Conservation (phyloP, 2,888 invertebrate species). For the Acanthopleura granulata region DNA sequence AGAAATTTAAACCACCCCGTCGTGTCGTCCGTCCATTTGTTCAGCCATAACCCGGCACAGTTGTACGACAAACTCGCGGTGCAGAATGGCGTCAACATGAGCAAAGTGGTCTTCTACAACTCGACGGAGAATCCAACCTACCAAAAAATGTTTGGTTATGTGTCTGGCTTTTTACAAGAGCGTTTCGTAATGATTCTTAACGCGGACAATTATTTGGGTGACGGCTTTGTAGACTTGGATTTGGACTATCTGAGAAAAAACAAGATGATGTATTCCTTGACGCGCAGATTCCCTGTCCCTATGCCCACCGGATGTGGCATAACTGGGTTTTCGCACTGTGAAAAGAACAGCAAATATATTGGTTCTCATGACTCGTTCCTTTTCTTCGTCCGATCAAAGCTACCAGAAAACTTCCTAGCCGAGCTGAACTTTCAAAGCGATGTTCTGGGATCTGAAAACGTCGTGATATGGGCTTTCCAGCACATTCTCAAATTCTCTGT, state of each 20-base stretch:
- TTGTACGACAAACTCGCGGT: neutral
- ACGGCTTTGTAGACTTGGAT: neutral
- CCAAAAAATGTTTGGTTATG: neutral
- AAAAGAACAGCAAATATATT: neutral
- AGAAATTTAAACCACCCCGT: neutral
- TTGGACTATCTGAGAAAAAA: neutral
- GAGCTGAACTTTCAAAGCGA: neutral
- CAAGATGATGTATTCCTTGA: neutral
- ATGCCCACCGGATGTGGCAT: neutral
- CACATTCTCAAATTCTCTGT: neutral
- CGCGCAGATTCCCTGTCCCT: neutral
- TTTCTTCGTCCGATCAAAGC: neutral
- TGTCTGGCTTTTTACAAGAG: neutral
- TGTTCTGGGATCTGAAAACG: neutral
- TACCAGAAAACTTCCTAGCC: neutral
- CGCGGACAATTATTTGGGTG: neutral
- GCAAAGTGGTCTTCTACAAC: neutral
- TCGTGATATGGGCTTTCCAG: neutral
- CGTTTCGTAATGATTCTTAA: neutral
- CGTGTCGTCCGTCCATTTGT: neutral
- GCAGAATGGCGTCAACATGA: neutral
- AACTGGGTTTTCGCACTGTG: neutral
- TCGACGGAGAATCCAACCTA: neutral
- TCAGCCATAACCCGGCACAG: neutral
- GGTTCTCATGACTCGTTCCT: constrained; percentile 4